These are phyloP conservation scores for Eledona agricola DNA, from an alignment of 2,888 invertebrate genomes.

Conservation along the genomic window DNA sequence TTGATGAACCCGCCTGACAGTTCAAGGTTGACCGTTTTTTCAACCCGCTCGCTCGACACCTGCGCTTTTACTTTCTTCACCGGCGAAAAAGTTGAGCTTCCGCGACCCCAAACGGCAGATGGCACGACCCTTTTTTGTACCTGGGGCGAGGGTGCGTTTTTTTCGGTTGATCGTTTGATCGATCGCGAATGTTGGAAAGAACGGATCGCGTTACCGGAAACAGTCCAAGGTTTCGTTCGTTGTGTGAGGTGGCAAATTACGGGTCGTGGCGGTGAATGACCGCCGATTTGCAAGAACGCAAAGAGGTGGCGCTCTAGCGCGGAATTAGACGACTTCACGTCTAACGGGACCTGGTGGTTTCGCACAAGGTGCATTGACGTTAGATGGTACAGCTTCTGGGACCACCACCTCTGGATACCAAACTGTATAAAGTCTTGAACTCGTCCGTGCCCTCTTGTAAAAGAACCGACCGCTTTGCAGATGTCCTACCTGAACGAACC, in stretches of 20 bases:
- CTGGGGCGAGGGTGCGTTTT: neutral
- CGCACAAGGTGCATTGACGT: constrained; percentile 12
- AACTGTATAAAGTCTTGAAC: too few relatives aligned
- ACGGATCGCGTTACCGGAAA: constrained; percentile 1
- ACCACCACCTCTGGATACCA: too few relatives aligned
- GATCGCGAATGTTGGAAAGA: neutral
- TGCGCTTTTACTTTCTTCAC: constrained; percentile 51
- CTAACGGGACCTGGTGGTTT: constrained; percentile 30
- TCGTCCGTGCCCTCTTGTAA: too few relatives aligned
- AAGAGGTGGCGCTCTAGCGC: constrained; percentile 32
- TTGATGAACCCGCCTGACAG: constrained; percentile 44
- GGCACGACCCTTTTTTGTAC: constrained; percentile 19
- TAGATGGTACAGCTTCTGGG: too few relatives aligned
- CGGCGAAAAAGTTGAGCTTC: constrained; percentile 36
- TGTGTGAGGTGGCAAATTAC: constrained; percentile 7
- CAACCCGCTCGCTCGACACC: constrained; percentile 46
- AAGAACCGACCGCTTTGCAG: neutral
- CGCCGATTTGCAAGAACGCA: constrained; percentile 19
- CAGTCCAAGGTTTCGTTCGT: constrained; percentile 1
- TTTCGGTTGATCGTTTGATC: neutral
- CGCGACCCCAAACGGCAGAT: constrained; percentile 24
- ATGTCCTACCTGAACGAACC: too few relatives aligned
- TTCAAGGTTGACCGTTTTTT: constrained; percentile 47
- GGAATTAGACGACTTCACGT: constrained; percentile 26
- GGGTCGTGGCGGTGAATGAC: constrained; percentile 29